Evolutionary conservation across 2,113 vertebrate genomes (phyloP), one percentile per base, ranked within the genome.

Genomic region (Crypturellus undulatus): DNA sequence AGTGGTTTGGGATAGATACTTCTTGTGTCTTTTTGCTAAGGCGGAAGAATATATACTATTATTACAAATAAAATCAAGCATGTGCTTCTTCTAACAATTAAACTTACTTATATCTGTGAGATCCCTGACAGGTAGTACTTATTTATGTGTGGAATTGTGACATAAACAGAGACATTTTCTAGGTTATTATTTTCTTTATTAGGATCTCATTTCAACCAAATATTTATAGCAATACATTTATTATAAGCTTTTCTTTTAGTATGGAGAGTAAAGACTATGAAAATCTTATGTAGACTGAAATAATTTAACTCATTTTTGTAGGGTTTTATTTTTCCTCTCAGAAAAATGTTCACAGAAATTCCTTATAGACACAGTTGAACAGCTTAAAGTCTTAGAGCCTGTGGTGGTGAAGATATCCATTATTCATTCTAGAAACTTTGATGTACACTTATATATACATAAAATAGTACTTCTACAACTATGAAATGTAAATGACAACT

Each of bases 141-240:
- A 30, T 18, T 38, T 47, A 8, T 45, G 3, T 42, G 12, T 83
- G 24, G 10, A 49, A 90, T 45, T 6, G 12, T 58, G 38, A 72
- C 43, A 32, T 5, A 47, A 7, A 45, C 51, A 5, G 77, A 77
- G 38, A 30, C 0, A 16, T 71, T 86, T 90, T 32, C n/a, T 60
- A 20, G 32, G 9, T 38, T 38, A 38, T 38, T 38, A 62, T 24
- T 60, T 97, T 87, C 12, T 82, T 54, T 38, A 76, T 58, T 89
- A 86, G 90, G 34, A 40, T 94, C 45, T 87, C 6, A 62, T 45
- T 80, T 78, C 38, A 79, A n/a, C 79, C 69, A 28, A 68, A 32
- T 85, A 69, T 79, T 51, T 32, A 42, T 20, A 24, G 34, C 81
- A 90, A 87, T 87, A 62, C 84, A 92, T 91, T 87, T 89, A n/a